A percentile compares a stretch with the other conserved stretches of the same genome.
Conservation (phyloP, 2,888 invertebrate genomes). For the Lutraria lutraria region DNA sequence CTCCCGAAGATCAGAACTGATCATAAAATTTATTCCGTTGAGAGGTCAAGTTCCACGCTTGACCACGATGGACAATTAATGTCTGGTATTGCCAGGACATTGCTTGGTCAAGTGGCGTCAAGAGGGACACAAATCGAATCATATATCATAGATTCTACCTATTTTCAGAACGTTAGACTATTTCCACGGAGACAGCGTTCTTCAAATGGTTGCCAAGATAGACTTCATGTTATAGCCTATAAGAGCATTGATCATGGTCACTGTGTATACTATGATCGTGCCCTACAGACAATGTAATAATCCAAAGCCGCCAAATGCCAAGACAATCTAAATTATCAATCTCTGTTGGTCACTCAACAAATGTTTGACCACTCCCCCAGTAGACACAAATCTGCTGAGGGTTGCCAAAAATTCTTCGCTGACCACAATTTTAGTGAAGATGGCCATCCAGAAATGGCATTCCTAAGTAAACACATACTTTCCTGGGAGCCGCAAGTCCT, state of each 20-base stretch:
- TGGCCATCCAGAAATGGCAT: conserved; percentile 1
- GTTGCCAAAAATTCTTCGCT: conserved; percentile 25
- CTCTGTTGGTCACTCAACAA: conserved; percentile 24
- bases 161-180: conserved; percentile 25
- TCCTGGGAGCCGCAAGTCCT: not conserved
- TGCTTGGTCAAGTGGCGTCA: not conserved
- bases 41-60: not conserved
- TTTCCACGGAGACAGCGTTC: conserved; percentile 35
- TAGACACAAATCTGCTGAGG: conserved; percentile 20
- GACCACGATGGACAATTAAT: not conserved
- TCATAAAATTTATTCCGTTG: not conserved
- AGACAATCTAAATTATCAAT: not conserved
- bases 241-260: conserved; percentile 34
- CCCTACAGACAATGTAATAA: not conserved
- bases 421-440: conserved; percentile 22
- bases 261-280: conserved; percentile 7
- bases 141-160: conserved; percentile 26
- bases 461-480: too few relatives aligned
- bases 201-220: conserved; percentile 25
- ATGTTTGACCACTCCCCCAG: conserved; percentile 21
- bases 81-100: conserved; percentile 26
- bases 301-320: conserved; percentile 8
- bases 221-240: conserved; percentile 13
- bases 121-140: conserved; percentile 24
- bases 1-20: not conserved